Evolutionary conservation across 2,113 vertebrate species (phyloP).

Genomic region (Haplotaxodon microlepis): DNA sequence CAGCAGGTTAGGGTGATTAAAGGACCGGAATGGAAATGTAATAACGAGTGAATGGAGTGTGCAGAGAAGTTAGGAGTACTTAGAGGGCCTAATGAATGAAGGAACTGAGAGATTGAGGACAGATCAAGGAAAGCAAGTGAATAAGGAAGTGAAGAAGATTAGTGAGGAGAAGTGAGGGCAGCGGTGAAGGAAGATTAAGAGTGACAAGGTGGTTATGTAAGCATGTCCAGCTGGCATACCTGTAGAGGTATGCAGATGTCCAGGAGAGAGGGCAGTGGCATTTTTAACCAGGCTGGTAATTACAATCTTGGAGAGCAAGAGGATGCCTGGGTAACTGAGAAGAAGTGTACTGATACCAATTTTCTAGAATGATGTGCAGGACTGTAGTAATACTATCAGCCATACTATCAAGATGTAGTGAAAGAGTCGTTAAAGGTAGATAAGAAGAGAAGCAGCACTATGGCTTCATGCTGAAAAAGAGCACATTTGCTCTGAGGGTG

Average conservation of each 20-base stretch:
- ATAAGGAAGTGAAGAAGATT: neutral
- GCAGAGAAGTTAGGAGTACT: neutral
- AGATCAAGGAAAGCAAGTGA: neutral
- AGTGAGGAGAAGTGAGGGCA: neutral
- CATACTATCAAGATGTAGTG: neutral
- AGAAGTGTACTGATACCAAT: neutral
- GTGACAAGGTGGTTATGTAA: neutral
- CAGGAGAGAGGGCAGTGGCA: neutral
- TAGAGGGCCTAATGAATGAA: neutral
- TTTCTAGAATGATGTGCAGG: neutral
- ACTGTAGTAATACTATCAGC: neutral
- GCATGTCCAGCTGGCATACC: neutral
- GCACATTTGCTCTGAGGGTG: neutral
- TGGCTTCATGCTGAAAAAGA: neutral
- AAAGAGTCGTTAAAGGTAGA: neutral
- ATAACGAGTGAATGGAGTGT: neutral
- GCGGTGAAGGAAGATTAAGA: neutral
- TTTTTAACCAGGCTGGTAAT: neutral
- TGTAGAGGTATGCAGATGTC: neutral
- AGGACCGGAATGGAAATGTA: neutral
- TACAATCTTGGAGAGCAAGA: neutral
- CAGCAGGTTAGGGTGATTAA: neutral
- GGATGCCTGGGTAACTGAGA: neutral
- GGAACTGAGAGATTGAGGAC: neutral
- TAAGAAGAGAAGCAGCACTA: neutral